A percentile compares a stretch with the other conserved stretches of the same genome.
Conservation (phyloP, 2,113 vertebrate species). For the Myotis lucifugus region DNA sequence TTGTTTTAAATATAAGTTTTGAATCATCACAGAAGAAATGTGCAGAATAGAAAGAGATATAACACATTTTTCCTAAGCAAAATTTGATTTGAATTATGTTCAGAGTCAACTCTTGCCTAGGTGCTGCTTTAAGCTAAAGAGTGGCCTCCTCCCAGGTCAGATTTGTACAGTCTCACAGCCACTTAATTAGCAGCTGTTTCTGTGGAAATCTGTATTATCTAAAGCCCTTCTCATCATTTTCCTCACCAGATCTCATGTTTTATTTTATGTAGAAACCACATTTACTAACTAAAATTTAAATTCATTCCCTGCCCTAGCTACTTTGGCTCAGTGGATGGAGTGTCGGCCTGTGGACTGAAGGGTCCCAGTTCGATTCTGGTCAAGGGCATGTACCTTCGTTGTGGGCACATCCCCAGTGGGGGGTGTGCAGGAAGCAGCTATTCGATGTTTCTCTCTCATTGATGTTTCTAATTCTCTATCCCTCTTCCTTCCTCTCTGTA, state of each 20-base stretch:
- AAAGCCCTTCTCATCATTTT: neutral
- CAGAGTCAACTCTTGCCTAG: neutral
- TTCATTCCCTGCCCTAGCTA: neutral
- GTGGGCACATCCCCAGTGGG: too few relatives aligned
- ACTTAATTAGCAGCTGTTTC: neutral
- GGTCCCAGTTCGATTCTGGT: too few relatives aligned
- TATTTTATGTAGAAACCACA: neutral
- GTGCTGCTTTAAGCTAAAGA: neutral
- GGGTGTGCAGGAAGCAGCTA: too few relatives aligned
- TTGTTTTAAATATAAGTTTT: neutral
- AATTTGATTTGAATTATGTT: neutral
- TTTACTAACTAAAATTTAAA: neutral
- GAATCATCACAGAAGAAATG: neutral
- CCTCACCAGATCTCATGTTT: neutral
- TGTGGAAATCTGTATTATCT: neutral
- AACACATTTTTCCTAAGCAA: neutral
- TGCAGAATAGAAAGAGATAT: neutral
- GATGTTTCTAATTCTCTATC: too few relatives aligned
- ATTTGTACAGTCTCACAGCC: neutral
- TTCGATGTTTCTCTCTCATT: too few relatives aligned
- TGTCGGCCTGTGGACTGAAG: too few relatives aligned
- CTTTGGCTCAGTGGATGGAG: too few relatives aligned
- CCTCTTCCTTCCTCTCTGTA: too few relatives aligned
- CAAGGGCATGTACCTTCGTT: too few relatives aligned
- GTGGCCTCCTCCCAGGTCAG: neutral